Evolutionary conservation across 2,888 invertebrate species (phyloP).

Genomic region (Seira sanloemensis): DNA sequence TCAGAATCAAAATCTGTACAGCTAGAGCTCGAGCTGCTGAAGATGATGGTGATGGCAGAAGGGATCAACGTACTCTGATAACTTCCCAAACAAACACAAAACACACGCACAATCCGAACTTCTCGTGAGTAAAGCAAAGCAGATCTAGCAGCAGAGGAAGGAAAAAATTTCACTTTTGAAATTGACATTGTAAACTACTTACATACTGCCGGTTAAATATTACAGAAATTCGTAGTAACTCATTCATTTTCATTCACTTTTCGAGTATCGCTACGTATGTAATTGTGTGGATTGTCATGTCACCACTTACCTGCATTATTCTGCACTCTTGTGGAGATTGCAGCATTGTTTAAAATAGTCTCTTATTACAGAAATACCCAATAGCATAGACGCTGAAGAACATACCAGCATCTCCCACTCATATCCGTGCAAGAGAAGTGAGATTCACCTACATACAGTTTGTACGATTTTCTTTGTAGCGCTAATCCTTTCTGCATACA

Average conservation of each 20-base stretch:
- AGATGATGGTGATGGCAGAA: conserved; percentile 44
- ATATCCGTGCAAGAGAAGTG: no score
- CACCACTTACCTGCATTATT: no score
- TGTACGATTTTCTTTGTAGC: no score
- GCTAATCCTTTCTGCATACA: neutral
- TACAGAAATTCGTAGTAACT: neutral
- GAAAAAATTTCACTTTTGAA: conserved; percentile 58
- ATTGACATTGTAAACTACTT: conserved; percentile 43
- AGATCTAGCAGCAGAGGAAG: neutral
- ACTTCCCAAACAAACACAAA: conserved; percentile 31
- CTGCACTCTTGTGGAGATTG: no score
- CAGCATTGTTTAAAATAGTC: no score
- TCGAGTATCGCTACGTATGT: no score
- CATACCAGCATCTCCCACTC: no score
- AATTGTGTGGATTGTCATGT: no score
- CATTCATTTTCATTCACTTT: no score
- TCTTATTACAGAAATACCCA: no score
- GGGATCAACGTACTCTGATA: conserved; percentile 55
- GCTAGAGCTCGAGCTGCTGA: neutral
- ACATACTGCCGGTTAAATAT: neutral
- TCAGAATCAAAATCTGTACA: neutral
- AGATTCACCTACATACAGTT: no score
- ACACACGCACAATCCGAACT: neutral
- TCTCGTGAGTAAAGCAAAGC: neutral
- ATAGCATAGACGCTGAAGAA: no score